A percentile compares a stretch with the other conserved stretches of the same genome.
Evolutionary conservation across 2,113 vertebrate species (phyloP).

Genomic region (Silurus glanis): DNA sequence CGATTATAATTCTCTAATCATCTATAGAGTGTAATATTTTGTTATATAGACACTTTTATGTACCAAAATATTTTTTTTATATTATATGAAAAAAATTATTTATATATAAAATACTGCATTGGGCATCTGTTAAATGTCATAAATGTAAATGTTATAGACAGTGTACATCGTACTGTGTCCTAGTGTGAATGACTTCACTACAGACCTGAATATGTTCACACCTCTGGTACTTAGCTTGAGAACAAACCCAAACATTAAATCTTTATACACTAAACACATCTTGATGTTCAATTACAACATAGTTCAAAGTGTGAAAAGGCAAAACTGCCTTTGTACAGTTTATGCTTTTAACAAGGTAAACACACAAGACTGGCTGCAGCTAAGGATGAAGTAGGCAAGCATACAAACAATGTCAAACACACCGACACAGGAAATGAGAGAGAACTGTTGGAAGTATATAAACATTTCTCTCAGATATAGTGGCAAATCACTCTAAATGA

Average conservation of each 20-base stretch:
- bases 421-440: background rate
- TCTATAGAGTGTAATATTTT: too few species aligned
- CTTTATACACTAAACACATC: background rate
- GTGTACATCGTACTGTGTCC: background rate
- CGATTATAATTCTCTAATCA: too few species aligned
- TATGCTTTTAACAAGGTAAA: background rate
- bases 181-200: background rate
- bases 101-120: too few species aligned
- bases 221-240: background rate
- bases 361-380: background rate
- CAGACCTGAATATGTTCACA: background rate
- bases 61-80: too few species aligned
- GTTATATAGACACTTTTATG: too few species aligned
- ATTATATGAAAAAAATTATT: too few species aligned
- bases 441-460: background rate
- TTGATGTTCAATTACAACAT: background rate
- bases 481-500: background rate
- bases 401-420: background rate
- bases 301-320: too few species aligned
- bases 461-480: slow-evolving; percentile 3
- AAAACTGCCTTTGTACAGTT: background rate
- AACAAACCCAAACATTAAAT: background rate
- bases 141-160: too few species aligned
- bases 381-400: background rate
- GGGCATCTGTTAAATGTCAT: too few species aligned